These are phyloP conservation scores for Eudyptes chrysolophus DNA, from an alignment of 2,113 vertebrate species.

Conservation along the genomic window DNA sequence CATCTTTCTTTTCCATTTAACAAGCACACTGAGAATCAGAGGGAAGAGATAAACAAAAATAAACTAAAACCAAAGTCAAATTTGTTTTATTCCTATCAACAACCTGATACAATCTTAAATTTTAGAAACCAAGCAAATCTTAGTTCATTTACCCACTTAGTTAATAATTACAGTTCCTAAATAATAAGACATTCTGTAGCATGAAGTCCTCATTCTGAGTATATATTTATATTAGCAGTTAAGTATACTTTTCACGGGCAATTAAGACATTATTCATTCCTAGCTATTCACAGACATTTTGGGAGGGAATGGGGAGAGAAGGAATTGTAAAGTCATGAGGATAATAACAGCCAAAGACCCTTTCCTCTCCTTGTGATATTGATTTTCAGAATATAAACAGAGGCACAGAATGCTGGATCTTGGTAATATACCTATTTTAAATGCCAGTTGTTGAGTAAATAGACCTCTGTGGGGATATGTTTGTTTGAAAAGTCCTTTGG, in stretches of 20 bases:
- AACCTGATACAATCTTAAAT: background rate
- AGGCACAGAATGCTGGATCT: slow-evolving; percentile 18
- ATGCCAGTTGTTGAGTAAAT: slow-evolving; percentile 62
- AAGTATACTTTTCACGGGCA: slow-evolving; percentile 38
- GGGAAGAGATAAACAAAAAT: background rate
- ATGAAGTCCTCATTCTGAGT: background rate
- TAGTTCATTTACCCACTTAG: background rate
- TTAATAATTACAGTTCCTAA: slow-evolving; percentile 39
- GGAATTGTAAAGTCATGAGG: background rate
- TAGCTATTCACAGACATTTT: slow-evolving; percentile 16
- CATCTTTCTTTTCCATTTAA: background rate
- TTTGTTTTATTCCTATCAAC: background rate
- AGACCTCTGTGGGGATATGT: slow-evolving; percentile 56
- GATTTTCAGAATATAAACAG: slow-evolving; percentile 64
- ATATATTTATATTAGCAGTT: slow-evolving; percentile 51
- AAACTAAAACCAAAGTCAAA: background rate
- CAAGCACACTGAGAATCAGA: background rate
- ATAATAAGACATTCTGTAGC: background rate
- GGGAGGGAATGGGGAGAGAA: background rate
- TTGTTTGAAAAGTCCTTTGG: slow-evolving; percentile 67
- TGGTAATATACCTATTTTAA: slow-evolving; percentile 56
- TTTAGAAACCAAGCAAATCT: background rate
- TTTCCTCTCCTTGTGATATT: slow-evolving; percentile 43
- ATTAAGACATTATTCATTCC: slow-evolving; percentile 56
- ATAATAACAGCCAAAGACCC: slow-evolving; percentile 18